Conservation (phyloP, 2,113 vertebrate species). For the Alces alces region DNA sequence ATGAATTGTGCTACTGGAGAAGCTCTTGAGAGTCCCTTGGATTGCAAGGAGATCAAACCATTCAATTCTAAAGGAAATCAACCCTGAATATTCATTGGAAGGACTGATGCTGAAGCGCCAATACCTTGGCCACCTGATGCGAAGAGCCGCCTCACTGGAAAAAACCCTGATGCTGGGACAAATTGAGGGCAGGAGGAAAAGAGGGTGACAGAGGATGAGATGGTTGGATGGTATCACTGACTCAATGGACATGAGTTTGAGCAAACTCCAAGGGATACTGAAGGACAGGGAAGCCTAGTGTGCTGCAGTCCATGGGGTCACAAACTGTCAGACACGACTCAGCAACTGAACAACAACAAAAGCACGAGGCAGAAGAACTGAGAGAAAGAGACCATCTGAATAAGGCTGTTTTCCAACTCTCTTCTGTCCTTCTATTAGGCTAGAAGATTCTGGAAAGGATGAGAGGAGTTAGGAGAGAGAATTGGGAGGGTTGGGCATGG, state of each 20-base stretch:
- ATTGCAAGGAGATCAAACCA: not conserved
- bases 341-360: not conserved
- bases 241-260: not conserved
- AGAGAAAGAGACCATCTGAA: not conserved
- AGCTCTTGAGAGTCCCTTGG: not conserved
- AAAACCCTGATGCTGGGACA: not conserved
- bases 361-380: not conserved
- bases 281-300: not conserved
- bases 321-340: not conserved
- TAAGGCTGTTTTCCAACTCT: not conserved
- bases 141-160: not conserved
- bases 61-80: not conserved
- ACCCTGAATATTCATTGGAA: not conserved
- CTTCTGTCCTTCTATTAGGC: not conserved
- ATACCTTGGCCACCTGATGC: not conserved
- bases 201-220: not conserved
- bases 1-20: not conserved
- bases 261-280: not conserved
- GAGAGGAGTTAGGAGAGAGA: not conserved
- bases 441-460: conserved; percentile 14
- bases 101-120: not conserved
- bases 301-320: not conserved
- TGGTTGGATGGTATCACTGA: not conserved
- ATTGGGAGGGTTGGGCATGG: not conserved
- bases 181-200: not conserved